Base-by-base conservation (phyloP, 2,113 vertebrate genomes). In the Gopherus evgoodei region DNA sequence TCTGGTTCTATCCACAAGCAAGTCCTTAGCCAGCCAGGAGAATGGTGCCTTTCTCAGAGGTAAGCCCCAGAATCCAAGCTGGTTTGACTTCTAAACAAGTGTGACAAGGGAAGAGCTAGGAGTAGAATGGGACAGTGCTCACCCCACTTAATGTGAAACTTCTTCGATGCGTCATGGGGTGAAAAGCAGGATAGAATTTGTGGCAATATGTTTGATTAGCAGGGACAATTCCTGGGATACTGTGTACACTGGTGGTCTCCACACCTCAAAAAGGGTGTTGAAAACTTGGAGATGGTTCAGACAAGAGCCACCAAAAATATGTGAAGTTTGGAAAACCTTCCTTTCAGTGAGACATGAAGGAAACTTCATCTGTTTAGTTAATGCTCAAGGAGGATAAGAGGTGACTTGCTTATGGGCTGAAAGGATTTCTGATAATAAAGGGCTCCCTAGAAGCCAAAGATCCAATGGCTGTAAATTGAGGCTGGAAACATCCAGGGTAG, bases 151-250 rank as follows among this genome's bases (percentile, higher is more conserved):
- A 72, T 8, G 8, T 72, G 65, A 72, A 72, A 38, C n/a, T 9
- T 72, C n/a, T n/a, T 38, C 9, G 5, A n/a, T 3, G 5, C 5
- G 35, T 9, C n/a, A 17, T 19, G 31, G 35, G 8, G 2, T 21
- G 72, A 22, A 25, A 75, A 75, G 38, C 72, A 75, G 72, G 11
- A 38, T 21, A 75, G 22, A 25, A 42, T 75, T 44, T 42, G 3
- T 75, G 38, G 38, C 17, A 5, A 21, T 75, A 17, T 2, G 2
- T 42, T 38, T 42, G n/a, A 75, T 22, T 42, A 44, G 38, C 38
- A 42, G 13, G n/a, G 72, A 75, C n/a, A 42, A 42, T 69, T n/a
- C 4, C 5, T 17, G 62, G 16, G 16, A n/a, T n/a, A 57, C 24
- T 17, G 3, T 19, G 16, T 17, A 42, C 21, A 3, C 6, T 24